These are phyloP conservation scores for Galbula dea DNA, from an alignment of 2,113 vertebrate species.

Conservation along the genomic window DNA sequence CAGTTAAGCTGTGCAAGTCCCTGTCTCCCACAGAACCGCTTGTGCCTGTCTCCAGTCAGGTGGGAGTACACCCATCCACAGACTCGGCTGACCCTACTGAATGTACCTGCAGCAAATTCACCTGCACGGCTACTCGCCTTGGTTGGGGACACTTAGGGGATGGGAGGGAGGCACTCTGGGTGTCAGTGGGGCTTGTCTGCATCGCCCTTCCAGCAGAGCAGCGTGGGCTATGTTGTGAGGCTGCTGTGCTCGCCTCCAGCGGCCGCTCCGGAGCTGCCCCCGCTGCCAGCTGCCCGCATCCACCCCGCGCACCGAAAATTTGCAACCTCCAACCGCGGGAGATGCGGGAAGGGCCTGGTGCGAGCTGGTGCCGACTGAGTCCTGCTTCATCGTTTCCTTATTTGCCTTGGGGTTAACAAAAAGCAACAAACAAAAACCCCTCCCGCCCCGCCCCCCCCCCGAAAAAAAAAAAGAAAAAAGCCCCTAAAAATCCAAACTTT, in stretches of 20 bases:
- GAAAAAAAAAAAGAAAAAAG: accelerated
- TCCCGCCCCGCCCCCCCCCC: no score
- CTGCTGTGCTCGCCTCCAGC: background rate
- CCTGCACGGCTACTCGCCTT: background rate
- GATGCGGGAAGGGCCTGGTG: background rate
- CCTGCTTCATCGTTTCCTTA: background rate
- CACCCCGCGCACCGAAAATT: background rate
- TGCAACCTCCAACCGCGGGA: background rate
- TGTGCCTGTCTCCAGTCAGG: background rate
- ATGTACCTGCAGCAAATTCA: background rate
- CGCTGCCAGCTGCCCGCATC: background rate
- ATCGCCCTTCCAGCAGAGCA: background rate
- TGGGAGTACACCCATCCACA: background rate
- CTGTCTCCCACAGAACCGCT: background rate
- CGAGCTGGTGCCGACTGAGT: background rate
- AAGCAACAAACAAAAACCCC: no score
- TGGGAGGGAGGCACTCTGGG: background rate
- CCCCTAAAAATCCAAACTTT: background rate
- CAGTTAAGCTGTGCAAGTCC: background rate
- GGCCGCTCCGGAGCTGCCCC: background rate
- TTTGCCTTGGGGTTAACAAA: background rate
- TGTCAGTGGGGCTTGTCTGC: background rate
- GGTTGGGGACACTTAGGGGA: no score
- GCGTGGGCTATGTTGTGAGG: accelerated
- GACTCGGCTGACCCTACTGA: background rate